phyloP scores from a whole-genome alignment of 2,888 invertebrate genomes.

The Ichneumon xanthorius region DNA sequence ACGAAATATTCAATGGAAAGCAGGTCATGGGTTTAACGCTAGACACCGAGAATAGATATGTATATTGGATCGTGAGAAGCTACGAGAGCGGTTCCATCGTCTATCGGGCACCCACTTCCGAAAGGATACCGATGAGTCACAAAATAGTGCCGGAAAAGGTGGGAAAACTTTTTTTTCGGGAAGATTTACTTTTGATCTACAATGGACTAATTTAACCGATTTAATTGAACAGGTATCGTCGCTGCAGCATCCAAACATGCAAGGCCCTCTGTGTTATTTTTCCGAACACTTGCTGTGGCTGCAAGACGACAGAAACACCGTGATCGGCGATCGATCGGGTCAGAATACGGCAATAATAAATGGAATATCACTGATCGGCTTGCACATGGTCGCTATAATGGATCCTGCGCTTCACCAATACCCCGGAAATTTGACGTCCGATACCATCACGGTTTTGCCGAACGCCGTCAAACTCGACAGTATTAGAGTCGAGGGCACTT shows the following conservation, averaged over 20 bases:
- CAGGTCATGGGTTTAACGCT: constrained; percentile 94
- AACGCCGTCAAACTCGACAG: constrained; percentile 89
- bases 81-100: constrained; percentile 90
- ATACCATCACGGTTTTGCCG: constrained; percentile 90
- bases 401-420: constrained; percentile 89
- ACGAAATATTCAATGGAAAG: constrained; percentile 92
- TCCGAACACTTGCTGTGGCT: constrained; percentile 94
- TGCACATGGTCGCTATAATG: constrained; percentile 90
- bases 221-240: constrained; percentile 80
- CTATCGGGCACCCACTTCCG: constrained; percentile 90
- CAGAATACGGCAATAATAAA: constrained; percentile 90
- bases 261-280: constrained; percentile 92
- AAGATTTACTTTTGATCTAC: neutral
- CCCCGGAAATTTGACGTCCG: constrained; percentile 86
- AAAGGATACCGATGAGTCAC: constrained; percentile 84
- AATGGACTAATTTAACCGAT: neutral
- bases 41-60: constrained; percentile 90
- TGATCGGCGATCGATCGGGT: constrained; percentile 91
- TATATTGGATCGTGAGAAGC: constrained; percentile 94
- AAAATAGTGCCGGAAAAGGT: constrained; percentile 82
- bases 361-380: constrained; percentile 88
- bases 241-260: constrained; percentile 86
- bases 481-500: constrained; percentile 90
- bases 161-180: constrained; percentile 1
- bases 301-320: constrained; percentile 90